These are phyloP conservation scores for Sardinella longiceps DNA, from an alignment of 2,797 vertebrate genomes.

Conservation along the genomic window DNA sequence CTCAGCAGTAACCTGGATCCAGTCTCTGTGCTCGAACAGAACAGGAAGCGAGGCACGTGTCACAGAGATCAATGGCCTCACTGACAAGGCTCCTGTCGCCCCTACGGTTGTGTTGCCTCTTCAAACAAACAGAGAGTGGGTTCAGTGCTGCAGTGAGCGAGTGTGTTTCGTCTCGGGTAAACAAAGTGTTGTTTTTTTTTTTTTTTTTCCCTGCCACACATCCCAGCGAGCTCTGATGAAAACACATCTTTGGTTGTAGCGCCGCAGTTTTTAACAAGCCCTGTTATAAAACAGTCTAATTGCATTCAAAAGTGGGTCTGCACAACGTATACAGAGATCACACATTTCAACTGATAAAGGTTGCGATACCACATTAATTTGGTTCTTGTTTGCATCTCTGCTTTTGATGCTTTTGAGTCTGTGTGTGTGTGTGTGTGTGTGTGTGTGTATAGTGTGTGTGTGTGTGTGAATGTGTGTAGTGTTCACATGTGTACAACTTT, in stretches of 20 bases:
- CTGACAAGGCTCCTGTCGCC: conserved; percentile 2
- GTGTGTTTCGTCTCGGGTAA: neutral
- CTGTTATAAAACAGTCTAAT: neutral
- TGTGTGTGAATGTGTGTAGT: neutral
- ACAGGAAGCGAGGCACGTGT: neutral
- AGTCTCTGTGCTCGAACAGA: neutral
- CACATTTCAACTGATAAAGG: neutral
- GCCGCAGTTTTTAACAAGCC: neutral
- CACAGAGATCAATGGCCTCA: neutral
- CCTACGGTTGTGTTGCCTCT: neutral
- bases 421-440: conserved; percentile 1
- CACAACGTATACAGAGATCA: neutral
- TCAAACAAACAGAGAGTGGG: neutral
- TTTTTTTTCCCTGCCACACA: neutral
- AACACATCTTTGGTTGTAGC: neutral
- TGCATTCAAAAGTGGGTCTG: neutral
- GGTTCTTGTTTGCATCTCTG: neutral
- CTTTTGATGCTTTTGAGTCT: neutral
- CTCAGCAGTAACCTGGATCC: neutral
- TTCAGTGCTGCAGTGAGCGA: neutral
- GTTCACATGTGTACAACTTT: neutral
- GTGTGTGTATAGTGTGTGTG: neutral
- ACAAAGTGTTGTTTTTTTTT: neutral
- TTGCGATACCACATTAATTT: neutral
- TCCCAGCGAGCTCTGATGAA: neutral